These are phyloP conservation scores for Lagenorhynchus albirostris DNA, from an alignment of 2,113 vertebrate genomes.

Conservation along the genomic window DNA sequence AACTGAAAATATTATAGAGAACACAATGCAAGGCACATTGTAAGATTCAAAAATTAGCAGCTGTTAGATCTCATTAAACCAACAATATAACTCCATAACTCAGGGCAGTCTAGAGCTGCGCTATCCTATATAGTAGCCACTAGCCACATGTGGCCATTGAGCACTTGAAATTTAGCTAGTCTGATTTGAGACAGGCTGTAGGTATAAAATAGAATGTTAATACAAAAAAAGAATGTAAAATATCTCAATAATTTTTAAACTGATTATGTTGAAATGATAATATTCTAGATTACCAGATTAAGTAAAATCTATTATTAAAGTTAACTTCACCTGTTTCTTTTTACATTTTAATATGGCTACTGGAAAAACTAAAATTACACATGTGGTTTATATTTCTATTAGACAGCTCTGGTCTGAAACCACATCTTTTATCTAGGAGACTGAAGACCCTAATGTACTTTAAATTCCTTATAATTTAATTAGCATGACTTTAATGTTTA, in stretches of 20 bases:
- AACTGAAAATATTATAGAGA: background rate
- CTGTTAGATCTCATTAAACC: background rate
- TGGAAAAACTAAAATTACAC: background rate
- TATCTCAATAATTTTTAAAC: background rate
- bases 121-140: background rate
- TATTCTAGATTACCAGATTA: background rate
- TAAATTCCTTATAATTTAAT: slow-evolving; percentile 25
- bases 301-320: background rate
- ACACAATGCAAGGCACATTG: background rate
- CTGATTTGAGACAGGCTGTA: background rate
- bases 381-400: background rate
- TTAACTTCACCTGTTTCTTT: slow-evolving; percentile 7
- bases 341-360: background rate
- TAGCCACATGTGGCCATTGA: background rate
- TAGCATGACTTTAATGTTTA: slow-evolving; percentile 21
- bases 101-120: background rate
- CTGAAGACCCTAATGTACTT: slow-evolving; percentile 1
- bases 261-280: background rate
- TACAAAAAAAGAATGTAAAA: background rate
- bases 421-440: background rate
- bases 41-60: slow-evolving; percentile 8
- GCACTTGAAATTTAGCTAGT: background rate
- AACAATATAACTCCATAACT: background rate
- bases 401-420: background rate
- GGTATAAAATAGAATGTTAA: background rate